Evolutionary conservation across 2,888 invertebrate genomes (phyloP).

Genomic region (Carpatolechia fugitivella): DNA sequence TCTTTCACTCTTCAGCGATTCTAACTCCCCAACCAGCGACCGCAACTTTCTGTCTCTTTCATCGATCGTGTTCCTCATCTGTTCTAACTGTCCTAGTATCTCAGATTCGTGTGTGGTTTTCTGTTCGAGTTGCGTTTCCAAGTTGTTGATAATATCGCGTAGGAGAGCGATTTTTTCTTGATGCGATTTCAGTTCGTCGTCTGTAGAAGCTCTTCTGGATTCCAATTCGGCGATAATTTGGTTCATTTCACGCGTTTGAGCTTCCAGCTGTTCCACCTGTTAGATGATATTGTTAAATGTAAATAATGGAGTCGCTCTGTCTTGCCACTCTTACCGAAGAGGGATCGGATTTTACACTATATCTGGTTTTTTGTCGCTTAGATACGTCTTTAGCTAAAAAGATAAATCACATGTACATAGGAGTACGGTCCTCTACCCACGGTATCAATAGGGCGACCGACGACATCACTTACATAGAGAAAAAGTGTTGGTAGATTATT

Average conservation of each 20-base stretch:
- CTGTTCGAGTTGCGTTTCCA: constrained; percentile 86
- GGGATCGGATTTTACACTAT: too few relatives aligned
- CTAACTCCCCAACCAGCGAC: constrained; percentile 73
- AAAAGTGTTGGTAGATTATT: too few relatives aligned
- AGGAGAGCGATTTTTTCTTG: constrained; percentile 86
- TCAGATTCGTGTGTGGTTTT: constrained; percentile 82
- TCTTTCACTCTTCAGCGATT: constrained; percentile 68
- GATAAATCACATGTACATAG: too few relatives aligned
- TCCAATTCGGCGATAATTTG: constrained; percentile 81
- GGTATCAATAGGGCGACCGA: too few relatives aligned
- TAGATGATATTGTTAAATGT: neutral
- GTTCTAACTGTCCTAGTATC: constrained; percentile 79
- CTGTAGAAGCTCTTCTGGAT: constrained; percentile 81
- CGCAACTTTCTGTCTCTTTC: constrained; percentile 79
- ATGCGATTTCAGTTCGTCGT: constrained; percentile 86
- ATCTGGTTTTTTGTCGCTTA: too few relatives aligned
- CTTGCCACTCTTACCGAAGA: too few relatives aligned
- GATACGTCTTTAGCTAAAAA: too few relatives aligned
- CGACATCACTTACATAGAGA: too few relatives aligned
- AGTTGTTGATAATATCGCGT: constrained; percentile 86
- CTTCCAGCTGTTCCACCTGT: constrained; percentile 90
- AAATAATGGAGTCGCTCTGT: too few relatives aligned
- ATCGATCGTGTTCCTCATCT: constrained; percentile 76
- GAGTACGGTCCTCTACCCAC: too few relatives aligned
- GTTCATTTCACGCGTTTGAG: constrained; percentile 85